A percentile compares a stretch with the other conserved stretches of the same genome.
Evolutionary conservation across 2,797 vertebrate genomes (phyloP).

Genomic region (Hapalemur alaotrensis): DNA sequence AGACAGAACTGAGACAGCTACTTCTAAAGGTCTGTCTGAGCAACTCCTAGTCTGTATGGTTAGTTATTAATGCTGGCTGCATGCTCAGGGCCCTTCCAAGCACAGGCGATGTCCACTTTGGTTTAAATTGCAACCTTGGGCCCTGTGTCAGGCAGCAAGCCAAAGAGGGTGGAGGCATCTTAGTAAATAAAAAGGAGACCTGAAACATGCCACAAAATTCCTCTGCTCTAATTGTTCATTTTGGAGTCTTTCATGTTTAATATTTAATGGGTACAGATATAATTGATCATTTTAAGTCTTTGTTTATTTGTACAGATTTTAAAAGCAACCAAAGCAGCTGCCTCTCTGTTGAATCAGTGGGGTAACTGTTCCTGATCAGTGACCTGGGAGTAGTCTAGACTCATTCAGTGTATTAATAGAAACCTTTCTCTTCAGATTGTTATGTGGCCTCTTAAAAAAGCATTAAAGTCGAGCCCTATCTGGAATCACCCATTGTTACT

Average conservation of each 20-base stretch:
- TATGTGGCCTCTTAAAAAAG: not conserved
- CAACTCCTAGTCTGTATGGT: not conserved
- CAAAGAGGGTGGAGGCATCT: not conserved
- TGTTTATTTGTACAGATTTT: conserved; percentile 73
- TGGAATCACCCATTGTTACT: not conserved
- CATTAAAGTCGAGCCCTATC: not conserved
- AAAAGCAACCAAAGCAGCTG: not conserved
- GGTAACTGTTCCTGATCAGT: conserved; percentile 7
- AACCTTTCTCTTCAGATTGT: not conserved
- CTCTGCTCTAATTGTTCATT: conserved; percentile 32
- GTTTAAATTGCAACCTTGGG: conserved; percentile 72
- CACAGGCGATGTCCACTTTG: not conserved
- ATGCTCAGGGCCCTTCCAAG: not conserved
- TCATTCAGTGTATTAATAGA: not conserved
- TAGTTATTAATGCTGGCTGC: conserved; percentile 64
- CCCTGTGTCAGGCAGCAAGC: conserved; percentile 68
- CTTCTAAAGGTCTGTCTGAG: not conserved
- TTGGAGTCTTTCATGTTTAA: conserved; percentile 76
- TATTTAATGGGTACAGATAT: conserved; percentile 80
- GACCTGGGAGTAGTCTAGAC: not conserved
- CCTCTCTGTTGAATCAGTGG: not conserved
- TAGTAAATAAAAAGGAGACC: conserved; percentile 52
- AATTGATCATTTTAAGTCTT: conserved; percentile 66
- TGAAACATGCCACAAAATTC: conserved; percentile 58
- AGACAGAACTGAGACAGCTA: not conserved